These are phyloP conservation scores for Barypeithes pellucidus DNA, from an alignment of 2,888 invertebrate species.

Conservation along the genomic window DNA sequence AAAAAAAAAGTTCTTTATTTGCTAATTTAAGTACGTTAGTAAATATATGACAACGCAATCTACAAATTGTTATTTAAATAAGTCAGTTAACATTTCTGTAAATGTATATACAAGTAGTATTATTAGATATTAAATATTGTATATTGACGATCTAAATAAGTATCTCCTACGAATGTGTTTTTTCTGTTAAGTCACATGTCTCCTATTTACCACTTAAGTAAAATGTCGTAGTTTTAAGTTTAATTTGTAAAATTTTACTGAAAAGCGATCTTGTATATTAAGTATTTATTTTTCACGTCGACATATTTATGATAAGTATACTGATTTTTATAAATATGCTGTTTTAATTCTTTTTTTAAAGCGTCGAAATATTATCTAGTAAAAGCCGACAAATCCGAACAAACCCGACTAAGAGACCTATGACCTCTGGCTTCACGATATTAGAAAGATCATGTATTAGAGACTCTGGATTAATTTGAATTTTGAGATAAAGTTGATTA, in stretches of 20 bases:
- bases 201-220: neutral
- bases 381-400: too few species aligned
- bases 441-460: too few species aligned
- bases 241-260: neutral
- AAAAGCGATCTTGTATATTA: conserved; percentile 24
- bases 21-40: neutral
- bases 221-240: neutral
- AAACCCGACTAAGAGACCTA: too few species aligned
- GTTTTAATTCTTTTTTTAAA: neutral
- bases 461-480: too few species aligned
- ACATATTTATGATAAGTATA: conserved; percentile 31
- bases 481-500: too few species aligned
- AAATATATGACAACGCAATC: neutral
- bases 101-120: conserved; percentile 17
- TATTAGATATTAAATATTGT: neutral
- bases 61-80: neutral
- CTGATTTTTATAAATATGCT: conserved; percentile 2
- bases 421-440: too few species aligned
- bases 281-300: conserved; percentile 36
- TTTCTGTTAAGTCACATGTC: neutral
- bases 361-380: neutral
- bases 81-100: neutral
- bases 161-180: neutral
- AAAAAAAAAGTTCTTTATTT: too few species aligned
- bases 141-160: neutral